phyloP scores from a whole-genome alignment of 2,113 vertebrate species.

The Boulengeromyrus knoepffleri region DNA sequence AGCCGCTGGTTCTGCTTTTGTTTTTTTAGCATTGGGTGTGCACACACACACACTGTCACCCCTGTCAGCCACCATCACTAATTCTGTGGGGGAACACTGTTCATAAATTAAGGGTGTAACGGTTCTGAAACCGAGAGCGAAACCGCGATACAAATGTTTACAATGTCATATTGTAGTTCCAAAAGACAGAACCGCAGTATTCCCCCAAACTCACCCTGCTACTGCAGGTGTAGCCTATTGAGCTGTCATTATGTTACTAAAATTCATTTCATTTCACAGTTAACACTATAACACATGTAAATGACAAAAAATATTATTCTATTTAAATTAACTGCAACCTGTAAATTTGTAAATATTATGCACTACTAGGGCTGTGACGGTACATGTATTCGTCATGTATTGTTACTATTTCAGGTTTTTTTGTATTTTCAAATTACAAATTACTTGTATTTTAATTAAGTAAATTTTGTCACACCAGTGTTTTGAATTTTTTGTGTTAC shows the following conservation, averaged over 20 bases:
- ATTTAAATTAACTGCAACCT: not conserved
- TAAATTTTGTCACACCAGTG: not conserved
- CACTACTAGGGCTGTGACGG: too few relatives aligned
- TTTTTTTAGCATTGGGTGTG: too few relatives aligned
- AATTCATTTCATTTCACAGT: not conserved
- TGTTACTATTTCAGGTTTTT: not conserved
- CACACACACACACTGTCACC: too few relatives aligned
- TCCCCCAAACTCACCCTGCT: too few relatives aligned
- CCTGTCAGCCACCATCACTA: too few relatives aligned
- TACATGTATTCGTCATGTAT: not conserved
- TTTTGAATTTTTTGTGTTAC: not conserved
- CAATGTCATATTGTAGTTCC: too few relatives aligned
- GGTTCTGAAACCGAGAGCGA: too few relatives aligned
- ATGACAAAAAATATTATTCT: not conserved
- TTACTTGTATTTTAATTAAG: not conserved
- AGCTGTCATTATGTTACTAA: not conserved
- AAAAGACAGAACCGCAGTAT: too few relatives aligned
- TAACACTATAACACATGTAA: not conserved
- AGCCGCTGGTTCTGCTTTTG: too few relatives aligned
- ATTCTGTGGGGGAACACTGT: too few relatives aligned
- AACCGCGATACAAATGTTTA: too few relatives aligned
- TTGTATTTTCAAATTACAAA: not conserved
- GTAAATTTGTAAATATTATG: not conserved
- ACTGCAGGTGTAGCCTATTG: not conserved
- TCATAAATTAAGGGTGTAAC: too few relatives aligned